phyloP scores from a whole-genome alignment of 1,140 invertebrate genomes.

The Drosophila pruinosa region DNA sequence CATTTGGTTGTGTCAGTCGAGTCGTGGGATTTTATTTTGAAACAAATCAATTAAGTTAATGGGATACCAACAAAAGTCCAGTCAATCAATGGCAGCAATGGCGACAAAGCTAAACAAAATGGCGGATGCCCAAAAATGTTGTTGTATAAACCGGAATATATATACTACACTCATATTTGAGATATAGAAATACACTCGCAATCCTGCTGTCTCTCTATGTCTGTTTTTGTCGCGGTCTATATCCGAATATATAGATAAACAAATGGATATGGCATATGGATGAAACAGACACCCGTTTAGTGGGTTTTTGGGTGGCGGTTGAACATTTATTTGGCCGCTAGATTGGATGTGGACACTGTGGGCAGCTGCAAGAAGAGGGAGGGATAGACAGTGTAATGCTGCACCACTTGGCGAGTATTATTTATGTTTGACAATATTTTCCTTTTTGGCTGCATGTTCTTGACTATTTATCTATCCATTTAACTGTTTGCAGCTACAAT shows the following conservation, averaged over 20 bases:
- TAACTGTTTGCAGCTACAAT: slow-evolving; percentile 3
- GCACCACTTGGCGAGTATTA: slow-evolving; percentile 5
- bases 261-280: slow-evolving; percentile 21
- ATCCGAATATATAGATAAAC: slow-evolving; percentile 13
- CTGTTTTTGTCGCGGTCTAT: background rate
- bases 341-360: background rate
- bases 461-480: slow-evolving; percentile 22
- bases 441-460: background rate
- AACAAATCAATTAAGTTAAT: slow-evolving; percentile 49
- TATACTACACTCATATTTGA: background rate
- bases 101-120: slow-evolving; percentile 38
- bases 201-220: background rate
- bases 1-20: background rate
- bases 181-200: background rate
- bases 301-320: background rate
- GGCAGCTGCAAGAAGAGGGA: too few species aligned
- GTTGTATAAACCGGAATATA: too few species aligned
- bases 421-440: slow-evolving; percentile 32
- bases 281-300: slow-evolving; percentile 16
- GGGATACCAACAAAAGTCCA: slow-evolving; percentile 37
- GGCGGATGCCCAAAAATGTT: too few species aligned
- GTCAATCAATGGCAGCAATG: slow-evolving; percentile 30
- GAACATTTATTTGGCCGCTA: background rate
- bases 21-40: slow-evolving; percentile 23
- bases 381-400: background rate